These are phyloP conservation scores for Ciconia maguari DNA, from an alignment of 2,113 vertebrate species.

Conservation along the genomic window DNA sequence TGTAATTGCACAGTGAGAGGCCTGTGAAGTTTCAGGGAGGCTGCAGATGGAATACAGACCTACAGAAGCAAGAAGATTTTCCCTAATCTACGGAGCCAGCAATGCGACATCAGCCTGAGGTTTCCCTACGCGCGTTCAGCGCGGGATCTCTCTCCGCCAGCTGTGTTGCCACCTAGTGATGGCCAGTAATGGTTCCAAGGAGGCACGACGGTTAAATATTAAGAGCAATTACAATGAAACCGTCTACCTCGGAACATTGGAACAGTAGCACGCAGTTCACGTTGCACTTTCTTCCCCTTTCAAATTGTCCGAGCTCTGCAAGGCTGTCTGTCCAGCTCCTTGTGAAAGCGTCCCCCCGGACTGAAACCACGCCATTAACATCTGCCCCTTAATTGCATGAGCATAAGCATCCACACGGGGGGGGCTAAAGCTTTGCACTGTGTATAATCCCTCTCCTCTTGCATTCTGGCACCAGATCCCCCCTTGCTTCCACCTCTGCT, in stretches of 20 bases:
- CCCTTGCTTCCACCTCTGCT: neutral
- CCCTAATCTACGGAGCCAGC: accelerated
- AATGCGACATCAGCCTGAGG: accelerated
- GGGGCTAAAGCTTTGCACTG: accelerated
- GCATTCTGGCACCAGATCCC: accelerated
- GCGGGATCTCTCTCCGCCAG: accelerated
- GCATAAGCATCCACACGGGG: neutral
- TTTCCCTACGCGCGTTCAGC: accelerated
- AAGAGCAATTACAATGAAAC: accelerated
- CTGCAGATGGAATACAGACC: neutral
- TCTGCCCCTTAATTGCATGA: neutral
- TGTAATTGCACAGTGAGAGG: slow-evolving; percentile 47
- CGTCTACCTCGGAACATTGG: accelerated
- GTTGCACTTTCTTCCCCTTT: accelerated
- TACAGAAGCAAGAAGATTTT: neutral
- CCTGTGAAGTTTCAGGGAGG: neutral
- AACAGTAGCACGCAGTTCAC: accelerated
- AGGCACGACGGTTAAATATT: accelerated
- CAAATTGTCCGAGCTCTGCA: neutral
- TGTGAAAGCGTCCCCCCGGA: neutral
- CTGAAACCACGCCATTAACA: accelerated
- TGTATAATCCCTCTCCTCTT: accelerated
- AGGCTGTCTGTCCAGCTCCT: neutral
- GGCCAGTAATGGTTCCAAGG: neutral
- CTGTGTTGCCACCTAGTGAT: neutral